Base-by-base conservation (phyloP, 1,140 invertebrate genomes). In the Drosophila elegans region DNA sequence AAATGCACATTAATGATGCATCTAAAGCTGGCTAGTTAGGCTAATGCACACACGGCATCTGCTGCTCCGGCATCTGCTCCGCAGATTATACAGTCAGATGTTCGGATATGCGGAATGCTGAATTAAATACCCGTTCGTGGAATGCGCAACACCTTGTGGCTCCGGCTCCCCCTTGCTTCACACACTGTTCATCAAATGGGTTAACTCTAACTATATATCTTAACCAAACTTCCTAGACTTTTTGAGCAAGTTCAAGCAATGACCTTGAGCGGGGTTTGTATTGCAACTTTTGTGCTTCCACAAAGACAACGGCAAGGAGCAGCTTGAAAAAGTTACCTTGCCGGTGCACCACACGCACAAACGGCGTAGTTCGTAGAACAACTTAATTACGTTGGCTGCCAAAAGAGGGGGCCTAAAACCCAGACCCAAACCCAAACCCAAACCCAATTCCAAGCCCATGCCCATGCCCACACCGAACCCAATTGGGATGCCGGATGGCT, bases 1-100 rank as follows among this genome's bases (percentile, higher is more conserved):
- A 88, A 85, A 85, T 78, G 83, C 83, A 85, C 81, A 82, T 82
- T 86, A 85, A 85, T 85, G 82, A 88, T 82, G 74, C 78, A 69
- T 69, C 80, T 85, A 80, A 77, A 69, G 75, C 52, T 16, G 12
- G 64, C 55, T 62, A 57, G 66, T 64, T 69, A 74, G 71, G 62
- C 55, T 49, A 61, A 69, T 67, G 34, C 39, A 44, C 39, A 44
- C 46, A 67, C 64, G 61, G 64, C 64, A 68, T 68, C 64, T 64
- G 36, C 29, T 39, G 29, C 29, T 32, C n/a, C 64, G 61, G 64
- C 64, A 68, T 21, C 16, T 21, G 16, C 16, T 42, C 27, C 27
- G 51, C 13, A 54, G 56, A 74, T 73, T 73, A 72, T 57, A 29
- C 51, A 72, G 36, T 72, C 66, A 49, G 66, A 72, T 72, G 44